A percentile compares a stretch with the other conserved stretches of the same genome.
phyloP scores from a whole-genome alignment of 1,140 invertebrate genomes.

The Ctenoplectra terminalis region DNA sequence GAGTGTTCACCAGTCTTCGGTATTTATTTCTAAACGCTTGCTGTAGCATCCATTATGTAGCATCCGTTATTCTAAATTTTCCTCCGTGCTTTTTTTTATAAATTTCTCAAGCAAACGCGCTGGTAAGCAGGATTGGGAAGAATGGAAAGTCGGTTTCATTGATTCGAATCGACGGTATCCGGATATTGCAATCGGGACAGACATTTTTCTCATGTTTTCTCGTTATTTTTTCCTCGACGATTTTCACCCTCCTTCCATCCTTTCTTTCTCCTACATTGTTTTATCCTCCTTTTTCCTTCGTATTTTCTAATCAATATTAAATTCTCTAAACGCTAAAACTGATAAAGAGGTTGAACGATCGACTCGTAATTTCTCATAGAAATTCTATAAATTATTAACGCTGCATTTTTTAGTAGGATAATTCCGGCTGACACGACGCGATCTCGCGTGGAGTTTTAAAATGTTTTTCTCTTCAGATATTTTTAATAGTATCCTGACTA shows the following conservation, averaged over 20 bases:
- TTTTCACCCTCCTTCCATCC: neutral
- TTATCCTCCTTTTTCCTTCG: neutral
- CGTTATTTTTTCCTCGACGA: neutral
- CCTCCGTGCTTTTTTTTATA: neutral
- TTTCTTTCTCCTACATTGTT: neutral
- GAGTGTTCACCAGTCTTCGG: neutral
- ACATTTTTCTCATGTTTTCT: neutral
- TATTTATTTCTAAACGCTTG: slow-evolving; percentile 11
- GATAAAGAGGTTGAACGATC: too few relatives aligned
- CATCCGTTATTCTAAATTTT: neutral
- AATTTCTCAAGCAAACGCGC: neutral
- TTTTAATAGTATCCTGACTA: too few relatives aligned
- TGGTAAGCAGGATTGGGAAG: neutral
- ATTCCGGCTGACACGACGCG: too few relatives aligned
- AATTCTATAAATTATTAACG: too few relatives aligned
- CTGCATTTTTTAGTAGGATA: too few relatives aligned
- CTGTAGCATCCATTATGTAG: neutral
- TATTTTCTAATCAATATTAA: too few relatives aligned
- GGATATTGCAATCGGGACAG: neutral
- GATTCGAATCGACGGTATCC: neutral
- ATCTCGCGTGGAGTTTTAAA: too few relatives aligned
- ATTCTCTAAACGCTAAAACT: too few relatives aligned
- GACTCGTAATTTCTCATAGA: too few relatives aligned
- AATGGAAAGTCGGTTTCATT: neutral
- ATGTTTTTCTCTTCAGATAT: too few relatives aligned